Evolutionary conservation across 2,113 vertebrate genomes (phyloP).

Genomic region (Pterocles orientalis): DNA sequence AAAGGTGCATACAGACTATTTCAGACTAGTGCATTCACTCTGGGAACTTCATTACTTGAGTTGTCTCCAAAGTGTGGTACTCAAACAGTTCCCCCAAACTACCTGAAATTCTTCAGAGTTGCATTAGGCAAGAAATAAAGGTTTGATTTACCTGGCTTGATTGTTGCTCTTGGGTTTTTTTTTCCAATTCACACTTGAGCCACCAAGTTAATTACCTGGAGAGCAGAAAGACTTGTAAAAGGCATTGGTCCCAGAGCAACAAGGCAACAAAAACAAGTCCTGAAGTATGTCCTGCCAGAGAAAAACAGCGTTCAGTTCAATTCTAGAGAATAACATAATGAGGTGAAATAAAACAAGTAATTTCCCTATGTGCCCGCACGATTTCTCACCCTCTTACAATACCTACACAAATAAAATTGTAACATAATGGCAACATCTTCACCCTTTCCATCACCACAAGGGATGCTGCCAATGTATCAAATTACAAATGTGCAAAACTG

Average conservation of each 20-base stretch:
- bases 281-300: not conserved
- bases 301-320: not conserved
- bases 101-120: not conserved
- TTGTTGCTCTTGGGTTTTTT: not conserved
- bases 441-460: not conserved
- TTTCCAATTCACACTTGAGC: not conserved
- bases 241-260: not conserved
- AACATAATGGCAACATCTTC: not conserved
- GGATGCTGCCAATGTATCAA: not conserved
- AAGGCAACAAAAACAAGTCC: rapidly evolving
- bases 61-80: not conserved
- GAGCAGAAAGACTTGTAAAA: not conserved
- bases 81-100: not conserved
- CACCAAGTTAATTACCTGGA: not conserved
- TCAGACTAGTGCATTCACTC: not conserved
- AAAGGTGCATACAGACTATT: not conserved
- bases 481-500: not conserved
- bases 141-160: not conserved
- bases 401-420: not conserved
- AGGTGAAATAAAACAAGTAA: not conserved
- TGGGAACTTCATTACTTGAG: not conserved
- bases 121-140: not conserved
- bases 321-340: not conserved
- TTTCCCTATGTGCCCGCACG: not conserved
- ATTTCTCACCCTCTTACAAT: not conserved